Evolutionary conservation across 1,140 invertebrate genomes (phyloP).

Genomic region (Scaptodrosophila lebanonensis): DNA sequence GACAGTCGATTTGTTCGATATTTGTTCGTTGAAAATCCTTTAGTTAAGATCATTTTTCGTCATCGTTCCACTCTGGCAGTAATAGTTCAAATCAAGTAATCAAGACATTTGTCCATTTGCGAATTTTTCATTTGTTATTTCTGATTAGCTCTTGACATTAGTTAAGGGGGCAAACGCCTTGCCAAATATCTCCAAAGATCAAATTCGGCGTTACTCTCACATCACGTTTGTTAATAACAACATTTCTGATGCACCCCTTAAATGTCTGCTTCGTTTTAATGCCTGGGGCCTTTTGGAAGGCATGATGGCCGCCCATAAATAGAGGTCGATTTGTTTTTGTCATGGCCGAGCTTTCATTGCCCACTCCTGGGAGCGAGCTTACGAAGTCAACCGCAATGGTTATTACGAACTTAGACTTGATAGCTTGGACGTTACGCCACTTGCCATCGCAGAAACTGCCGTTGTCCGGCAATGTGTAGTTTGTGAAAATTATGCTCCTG

Average conservation of each 20-base stretch:
- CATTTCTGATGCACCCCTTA: constrained; percentile 89
- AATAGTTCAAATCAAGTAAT: background rate
- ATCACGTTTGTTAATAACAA: constrained; percentile 81
- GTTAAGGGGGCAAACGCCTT: constrained; percentile 85
- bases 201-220: constrained; percentile 81
- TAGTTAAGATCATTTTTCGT: constrained; percentile 8
- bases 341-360: constrained; percentile 81
- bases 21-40: constrained; percentile 58
- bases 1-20: constrained; percentile 54
- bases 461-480: constrained; percentile 83
- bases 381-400: constrained; percentile 62
- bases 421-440: constrained; percentile 85
- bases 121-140: background rate
- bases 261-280: constrained; percentile 82
- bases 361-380: constrained; percentile 78
- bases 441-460: constrained; percentile 93
- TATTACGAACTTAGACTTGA: constrained; percentile 72
- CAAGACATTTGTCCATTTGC: constrained; percentile 26
- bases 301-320: constrained; percentile 92
- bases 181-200: constrained; percentile 82
- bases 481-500: constrained; percentile 84
- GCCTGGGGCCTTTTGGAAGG: constrained; percentile 79
- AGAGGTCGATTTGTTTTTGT: constrained; percentile 91
- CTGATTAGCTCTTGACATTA: too few species aligned
- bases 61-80: constrained; percentile 9